These are phyloP conservation scores for Tonatia bakeri DNA, from an alignment of 2,113 vertebrate species.

Conservation along the genomic window DNA sequence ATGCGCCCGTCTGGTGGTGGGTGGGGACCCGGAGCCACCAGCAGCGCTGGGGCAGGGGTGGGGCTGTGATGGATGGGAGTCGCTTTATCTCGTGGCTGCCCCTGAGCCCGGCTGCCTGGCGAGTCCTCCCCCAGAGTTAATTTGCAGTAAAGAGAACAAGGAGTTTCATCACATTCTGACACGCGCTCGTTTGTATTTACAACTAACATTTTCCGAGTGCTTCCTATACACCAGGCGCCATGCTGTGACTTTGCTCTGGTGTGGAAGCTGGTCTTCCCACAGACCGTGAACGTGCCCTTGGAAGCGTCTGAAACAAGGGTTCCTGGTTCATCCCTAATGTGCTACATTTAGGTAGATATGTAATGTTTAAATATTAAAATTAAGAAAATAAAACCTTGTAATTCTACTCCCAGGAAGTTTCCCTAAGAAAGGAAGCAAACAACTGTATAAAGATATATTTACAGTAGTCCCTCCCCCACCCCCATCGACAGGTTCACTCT, in stretches of 20 bases:
- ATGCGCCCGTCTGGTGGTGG: not conserved
- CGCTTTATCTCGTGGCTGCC: constrained; percentile 51
- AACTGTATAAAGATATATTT: not conserved
- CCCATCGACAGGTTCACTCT: not conserved
- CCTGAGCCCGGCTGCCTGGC: constrained; percentile 49
- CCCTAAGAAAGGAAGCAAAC: not conserved
- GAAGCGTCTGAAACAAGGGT: constrained; percentile 48
- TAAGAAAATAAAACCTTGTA: not conserved
- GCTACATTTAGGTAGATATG: not conserved
- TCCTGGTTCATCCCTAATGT: constrained; percentile 29
- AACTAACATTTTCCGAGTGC: not conserved
- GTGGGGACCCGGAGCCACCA: not conserved
- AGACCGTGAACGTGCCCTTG: not conserved
- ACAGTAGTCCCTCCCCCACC: too few species aligned
- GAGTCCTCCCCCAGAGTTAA: constrained; percentile 27
- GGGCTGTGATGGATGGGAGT: constrained; percentile 17
- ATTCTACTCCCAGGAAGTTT: not conserved
- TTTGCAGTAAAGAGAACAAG: constrained; percentile 64
- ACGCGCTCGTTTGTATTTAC: not conserved
- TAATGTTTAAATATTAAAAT: constrained; percentile 2
- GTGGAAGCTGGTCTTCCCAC: not conserved
- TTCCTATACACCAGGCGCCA: not conserved
- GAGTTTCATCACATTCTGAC: constrained; percentile 50
- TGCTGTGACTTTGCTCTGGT: rapidly evolving
- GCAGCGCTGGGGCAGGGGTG: not conserved